phyloP scores from a whole-genome alignment of 2,797 vertebrate species.

The Meriones psammophilus region DNA sequence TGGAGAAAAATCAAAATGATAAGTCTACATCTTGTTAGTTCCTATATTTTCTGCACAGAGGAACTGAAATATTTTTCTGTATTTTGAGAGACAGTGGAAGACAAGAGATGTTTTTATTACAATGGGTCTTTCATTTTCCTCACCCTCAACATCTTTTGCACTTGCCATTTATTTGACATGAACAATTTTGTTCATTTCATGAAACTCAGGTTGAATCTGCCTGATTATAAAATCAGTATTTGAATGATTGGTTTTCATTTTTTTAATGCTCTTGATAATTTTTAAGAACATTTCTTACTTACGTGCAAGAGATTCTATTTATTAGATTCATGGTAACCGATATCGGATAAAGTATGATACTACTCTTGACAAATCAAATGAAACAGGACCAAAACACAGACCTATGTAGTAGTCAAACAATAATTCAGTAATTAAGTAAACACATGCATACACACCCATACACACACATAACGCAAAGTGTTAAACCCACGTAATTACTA shows the following conservation, averaged over 20 bases:
- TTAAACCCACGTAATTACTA: not conserved
- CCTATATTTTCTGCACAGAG: not conserved
- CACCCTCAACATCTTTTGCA: not conserved
- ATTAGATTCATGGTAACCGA: constrained; percentile 10
- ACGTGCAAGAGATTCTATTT: not conserved
- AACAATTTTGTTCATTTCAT: constrained; percentile 45
- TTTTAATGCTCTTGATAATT: constrained; percentile 27
- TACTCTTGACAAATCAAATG: not conserved
- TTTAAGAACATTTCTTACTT: not conserved
- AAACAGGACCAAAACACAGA: not conserved
- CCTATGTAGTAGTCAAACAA: not conserved
- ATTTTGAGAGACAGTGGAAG: not conserved
- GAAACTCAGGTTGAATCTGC: constrained; percentile 17
- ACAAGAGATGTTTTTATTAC: constrained; percentile 1
- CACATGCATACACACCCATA: not conserved
- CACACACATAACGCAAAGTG: not conserved
- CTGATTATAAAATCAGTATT: constrained; percentile 19
- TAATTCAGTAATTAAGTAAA: constrained; percentile 27
- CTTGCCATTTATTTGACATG: constrained; percentile 42
- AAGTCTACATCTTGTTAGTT: not conserved
- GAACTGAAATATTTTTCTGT: not conserved
- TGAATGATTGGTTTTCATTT: not conserved
- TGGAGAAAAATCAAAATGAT: not conserved
- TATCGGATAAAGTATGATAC: not conserved
- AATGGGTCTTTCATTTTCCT: not conserved